Evolutionary conservation across 2,797 vertebrate genomes (phyloP).

Genomic region (Saxicola maurus): DNA sequence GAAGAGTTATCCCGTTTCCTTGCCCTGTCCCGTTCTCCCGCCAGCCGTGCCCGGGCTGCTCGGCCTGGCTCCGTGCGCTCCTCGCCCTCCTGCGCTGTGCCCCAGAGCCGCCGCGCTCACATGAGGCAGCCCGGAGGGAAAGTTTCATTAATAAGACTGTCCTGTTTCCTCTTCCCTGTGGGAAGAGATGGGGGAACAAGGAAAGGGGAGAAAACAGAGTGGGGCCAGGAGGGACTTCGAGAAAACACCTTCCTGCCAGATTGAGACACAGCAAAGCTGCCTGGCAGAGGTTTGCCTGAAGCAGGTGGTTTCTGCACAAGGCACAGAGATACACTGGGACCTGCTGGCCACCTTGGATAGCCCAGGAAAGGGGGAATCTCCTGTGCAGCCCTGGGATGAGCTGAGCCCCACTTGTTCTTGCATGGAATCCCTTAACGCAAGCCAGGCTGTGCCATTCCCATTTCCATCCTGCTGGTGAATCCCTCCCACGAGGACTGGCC

Average conservation of each 20-base stretch:
- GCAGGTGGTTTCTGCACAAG: background rate
- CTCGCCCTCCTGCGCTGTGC: rapidly evolving
- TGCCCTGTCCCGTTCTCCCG: background rate
- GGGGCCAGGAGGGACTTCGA: rapidly evolving
- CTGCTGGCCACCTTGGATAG: rapidly evolving
- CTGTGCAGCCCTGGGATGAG: background rate
- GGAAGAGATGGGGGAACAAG: background rate
- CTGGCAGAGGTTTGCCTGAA: background rate
- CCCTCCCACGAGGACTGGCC: background rate
- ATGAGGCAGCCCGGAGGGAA: background rate
- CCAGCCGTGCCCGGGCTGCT: background rate
- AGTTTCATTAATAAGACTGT: background rate
- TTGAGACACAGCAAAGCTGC: rapidly evolving
- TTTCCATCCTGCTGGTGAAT: background rate
- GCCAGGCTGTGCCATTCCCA: background rate
- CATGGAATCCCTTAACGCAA: rapidly evolving
- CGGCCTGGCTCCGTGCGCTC: rapidly evolving
- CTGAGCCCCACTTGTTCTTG: rapidly evolving
- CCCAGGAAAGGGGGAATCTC: background rate
- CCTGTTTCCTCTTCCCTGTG: background rate
- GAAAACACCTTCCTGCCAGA: background rate
- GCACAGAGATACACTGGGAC: rapidly evolving
- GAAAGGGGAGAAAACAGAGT: background rate
- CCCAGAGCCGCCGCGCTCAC: rapidly evolving
- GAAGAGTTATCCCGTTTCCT: background rate